A percentile compares a stretch with the other conserved stretches of the same genome.
These are phyloP conservation scores for Entelurus aequoreus DNA, from an alignment of 2,113 vertebrate genomes.

Conservation along the genomic window DNA sequence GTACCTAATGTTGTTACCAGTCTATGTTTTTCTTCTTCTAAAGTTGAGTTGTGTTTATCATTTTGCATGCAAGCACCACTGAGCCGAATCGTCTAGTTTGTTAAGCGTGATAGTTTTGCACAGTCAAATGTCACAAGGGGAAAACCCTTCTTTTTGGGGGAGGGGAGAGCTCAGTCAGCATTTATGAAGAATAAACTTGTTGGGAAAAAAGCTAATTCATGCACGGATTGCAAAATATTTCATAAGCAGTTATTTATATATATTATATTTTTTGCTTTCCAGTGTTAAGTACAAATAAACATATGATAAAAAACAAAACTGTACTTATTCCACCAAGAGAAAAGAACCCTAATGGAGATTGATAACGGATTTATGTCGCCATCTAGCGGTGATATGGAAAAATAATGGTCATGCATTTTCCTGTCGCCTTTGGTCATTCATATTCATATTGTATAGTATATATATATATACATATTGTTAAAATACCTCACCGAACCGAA, in stretches of 20 bases:
- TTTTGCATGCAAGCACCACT: conserved; percentile 20
- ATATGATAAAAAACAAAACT: not conserved
- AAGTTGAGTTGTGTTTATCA: conserved; percentile 39
- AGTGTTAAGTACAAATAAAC: not conserved
- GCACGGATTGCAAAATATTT: conserved; percentile 3
- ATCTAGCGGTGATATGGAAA: conserved; percentile 45
- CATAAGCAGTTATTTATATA: not conserved
- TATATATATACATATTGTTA: too few relatives aligned
- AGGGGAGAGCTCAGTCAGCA: conserved; percentile 14
- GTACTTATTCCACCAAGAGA: too few relatives aligned
- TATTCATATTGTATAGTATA: not conserved
- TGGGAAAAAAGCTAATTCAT: conserved; percentile 22
- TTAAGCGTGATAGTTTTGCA: conserved; percentile 39
- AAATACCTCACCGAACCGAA: too few relatives aligned
- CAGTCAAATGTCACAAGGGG: conserved; percentile 37
- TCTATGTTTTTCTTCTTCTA: not conserved
- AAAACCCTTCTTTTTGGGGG: conserved; percentile 49
- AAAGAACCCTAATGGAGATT: not conserved
- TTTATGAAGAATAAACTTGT: conserved; percentile 24
- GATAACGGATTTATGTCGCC: conserved; percentile 31
- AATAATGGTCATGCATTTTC: not conserved
- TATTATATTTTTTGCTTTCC: not conserved
- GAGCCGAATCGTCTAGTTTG: conserved; percentile 40
- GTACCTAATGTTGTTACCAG: not conserved
- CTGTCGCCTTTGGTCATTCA: not conserved